phyloP scores from a whole-genome alignment of 2,797 vertebrate species.

The Masticophis lateralis region DNA sequence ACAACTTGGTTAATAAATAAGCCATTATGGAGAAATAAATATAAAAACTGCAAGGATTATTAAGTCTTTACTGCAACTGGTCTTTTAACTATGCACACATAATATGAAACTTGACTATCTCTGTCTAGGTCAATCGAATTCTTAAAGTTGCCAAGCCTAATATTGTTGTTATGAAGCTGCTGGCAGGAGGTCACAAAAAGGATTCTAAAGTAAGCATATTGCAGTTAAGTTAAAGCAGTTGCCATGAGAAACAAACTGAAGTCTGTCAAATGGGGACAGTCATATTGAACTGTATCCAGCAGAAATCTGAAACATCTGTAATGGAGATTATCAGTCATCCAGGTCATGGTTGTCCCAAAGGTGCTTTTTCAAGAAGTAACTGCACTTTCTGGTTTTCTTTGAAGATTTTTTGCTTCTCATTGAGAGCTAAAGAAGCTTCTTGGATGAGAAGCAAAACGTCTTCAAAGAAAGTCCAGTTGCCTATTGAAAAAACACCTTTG shows the following conservation, averaged over 20 bases:
- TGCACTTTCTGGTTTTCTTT: background rate
- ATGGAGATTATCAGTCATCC: background rate
- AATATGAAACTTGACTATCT: slow-evolving; percentile 32
- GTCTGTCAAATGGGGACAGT: background rate
- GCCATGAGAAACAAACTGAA: background rate
- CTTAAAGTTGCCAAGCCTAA: slow-evolving; percentile 98
- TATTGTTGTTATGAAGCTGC: slow-evolving; percentile 95
- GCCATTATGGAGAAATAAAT: background rate
- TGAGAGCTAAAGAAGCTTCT: background rate
- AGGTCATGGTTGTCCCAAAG: background rate
- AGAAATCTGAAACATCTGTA: background rate
- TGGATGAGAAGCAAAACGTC: too few relatives aligned
- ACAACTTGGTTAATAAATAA: background rate
- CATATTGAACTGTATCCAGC: background rate
- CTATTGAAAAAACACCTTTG: background rate
- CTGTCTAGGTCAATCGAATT: slow-evolving; percentile 87
- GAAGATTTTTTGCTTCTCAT: background rate
- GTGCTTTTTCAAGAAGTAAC: background rate
- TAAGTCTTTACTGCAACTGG: background rate
- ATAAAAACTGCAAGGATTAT: background rate
- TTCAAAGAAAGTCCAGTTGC: background rate
- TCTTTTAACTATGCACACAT: slow-evolving; percentile 1
- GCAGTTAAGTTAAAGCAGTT: background rate
- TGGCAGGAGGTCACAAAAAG: slow-evolving; percentile 98
- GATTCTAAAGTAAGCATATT: slow-evolving; percentile 86